Conservation (phyloP, 2,113 vertebrate species). For the Nycticryphes semicollaris region DNA sequence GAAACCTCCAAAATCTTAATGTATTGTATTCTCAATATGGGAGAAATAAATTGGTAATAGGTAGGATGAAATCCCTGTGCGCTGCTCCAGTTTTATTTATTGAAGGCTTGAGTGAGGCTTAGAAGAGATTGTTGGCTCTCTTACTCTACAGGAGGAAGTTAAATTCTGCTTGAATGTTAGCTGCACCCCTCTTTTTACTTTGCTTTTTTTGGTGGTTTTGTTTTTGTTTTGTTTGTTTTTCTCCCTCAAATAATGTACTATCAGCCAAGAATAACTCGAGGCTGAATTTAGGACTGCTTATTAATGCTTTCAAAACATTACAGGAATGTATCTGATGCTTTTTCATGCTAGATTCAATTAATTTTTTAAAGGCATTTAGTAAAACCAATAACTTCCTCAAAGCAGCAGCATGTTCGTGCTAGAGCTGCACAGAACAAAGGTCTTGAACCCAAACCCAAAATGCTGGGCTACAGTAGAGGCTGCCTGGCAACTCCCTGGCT, state of each 20-base stretch:
- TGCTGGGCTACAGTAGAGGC: neutral
- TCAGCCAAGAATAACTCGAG: conserved; percentile 17
- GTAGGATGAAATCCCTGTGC: neutral
- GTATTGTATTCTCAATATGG: neutral
- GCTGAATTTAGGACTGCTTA: neutral
- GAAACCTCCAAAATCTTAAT: neutral
- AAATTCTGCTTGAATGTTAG: neutral
- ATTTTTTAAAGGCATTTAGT: neutral
- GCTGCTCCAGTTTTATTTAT: neutral
- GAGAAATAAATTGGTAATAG: neutral
- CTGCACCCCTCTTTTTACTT: neutral
- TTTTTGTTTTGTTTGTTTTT: neutral
- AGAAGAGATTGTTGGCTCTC: neutral
- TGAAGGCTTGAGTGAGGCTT: neutral
- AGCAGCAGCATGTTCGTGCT: neutral
- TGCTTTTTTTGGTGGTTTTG: neutral
- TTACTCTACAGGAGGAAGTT: neutral
- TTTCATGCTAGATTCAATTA: neutral
- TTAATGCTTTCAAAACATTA: conserved; percentile 20
- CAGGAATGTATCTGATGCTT: conserved; percentile 12
- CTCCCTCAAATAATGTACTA: neutral
- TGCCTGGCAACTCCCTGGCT: neutral
- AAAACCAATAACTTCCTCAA: neutral
- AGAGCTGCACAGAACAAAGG: neutral
- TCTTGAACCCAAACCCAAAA: neutral